Evolutionary conservation across 1,140 invertebrate species (phyloP).

Genomic region (Drosophila subpulchrella): DNA sequence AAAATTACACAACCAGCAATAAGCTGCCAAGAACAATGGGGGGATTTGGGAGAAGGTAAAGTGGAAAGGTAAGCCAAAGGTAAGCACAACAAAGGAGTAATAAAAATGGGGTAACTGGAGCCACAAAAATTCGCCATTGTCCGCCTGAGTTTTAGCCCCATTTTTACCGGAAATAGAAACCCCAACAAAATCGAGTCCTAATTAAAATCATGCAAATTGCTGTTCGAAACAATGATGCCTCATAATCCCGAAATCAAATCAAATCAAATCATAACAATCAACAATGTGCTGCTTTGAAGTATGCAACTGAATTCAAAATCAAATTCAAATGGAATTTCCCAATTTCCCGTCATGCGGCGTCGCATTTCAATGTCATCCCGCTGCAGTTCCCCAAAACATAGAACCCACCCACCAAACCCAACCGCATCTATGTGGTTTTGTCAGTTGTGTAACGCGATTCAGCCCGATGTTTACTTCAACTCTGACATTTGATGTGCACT

Average conservation of each 20-base stretch:
- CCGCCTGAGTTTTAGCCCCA: not conserved
- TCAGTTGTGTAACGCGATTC: constrained; percentile 39
- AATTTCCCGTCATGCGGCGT: constrained; percentile 28
- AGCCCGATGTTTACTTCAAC: constrained; percentile 32
- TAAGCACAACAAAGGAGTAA: constrained; percentile 7
- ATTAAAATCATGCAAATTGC: constrained; percentile 42
- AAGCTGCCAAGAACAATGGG: constrained; percentile 27
- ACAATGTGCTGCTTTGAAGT: constrained; percentile 24
- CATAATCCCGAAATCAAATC: constrained; percentile 38
- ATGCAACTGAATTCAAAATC: constrained; percentile 9
- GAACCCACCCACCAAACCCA: not conserved
- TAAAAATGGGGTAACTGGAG: constrained; percentile 1
- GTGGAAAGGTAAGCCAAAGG: not conserved
- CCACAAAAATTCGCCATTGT: constrained; percentile 18
- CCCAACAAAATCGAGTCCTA: constrained; percentile 11
- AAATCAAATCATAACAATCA: constrained; percentile 21
- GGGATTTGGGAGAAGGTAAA: not conserved
- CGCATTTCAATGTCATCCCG: constrained; percentile 49
- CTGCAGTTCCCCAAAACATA: not conserved
- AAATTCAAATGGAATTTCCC: constrained; percentile 38
- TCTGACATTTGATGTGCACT: constrained; percentile 53
- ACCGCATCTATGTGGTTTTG: constrained; percentile 40
- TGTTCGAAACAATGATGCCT: constrained; percentile 12
- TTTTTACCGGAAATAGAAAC: constrained; percentile 4
- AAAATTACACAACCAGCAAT: constrained; percentile 42